Evolutionary conservation across 2,797 vertebrate species (phyloP).

Genomic region (Sebastiscus albofasciatus): DNA sequence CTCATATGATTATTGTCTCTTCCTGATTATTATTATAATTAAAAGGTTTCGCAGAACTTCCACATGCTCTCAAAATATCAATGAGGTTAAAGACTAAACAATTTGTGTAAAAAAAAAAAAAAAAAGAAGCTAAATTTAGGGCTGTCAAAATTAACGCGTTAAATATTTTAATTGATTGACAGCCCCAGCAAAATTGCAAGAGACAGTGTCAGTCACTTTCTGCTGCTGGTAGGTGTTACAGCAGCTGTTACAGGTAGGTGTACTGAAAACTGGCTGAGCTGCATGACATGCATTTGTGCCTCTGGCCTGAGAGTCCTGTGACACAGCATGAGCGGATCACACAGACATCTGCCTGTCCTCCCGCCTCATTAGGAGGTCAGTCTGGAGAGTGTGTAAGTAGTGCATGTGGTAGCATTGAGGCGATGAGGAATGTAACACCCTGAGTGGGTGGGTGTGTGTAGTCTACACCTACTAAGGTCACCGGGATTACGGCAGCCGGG

Average conservation of each 20-base stretch:
- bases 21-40: background rate
- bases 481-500: conserved; percentile 69
- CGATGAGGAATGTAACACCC: conserved; percentile 48
- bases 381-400: conserved; percentile 46
- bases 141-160: no score
- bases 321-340: conserved; percentile 29
- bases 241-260: background rate
- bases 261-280: background rate
- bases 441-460: conserved; percentile 9
- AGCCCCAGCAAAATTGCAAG: no score
- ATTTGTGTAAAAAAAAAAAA: background rate
- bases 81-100: background rate
- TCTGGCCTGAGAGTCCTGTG: conserved; percentile 11
- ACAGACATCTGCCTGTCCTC: conserved; percentile 44
- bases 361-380: conserved; percentile 45
- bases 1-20: background rate
- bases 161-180: no score
- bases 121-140: background rate
- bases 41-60: background rate
- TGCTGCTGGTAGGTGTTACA: background rate
- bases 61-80: background rate
- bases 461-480: conserved; percentile 65
- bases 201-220: background rate
- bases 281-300: background rate
- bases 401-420: conserved; percentile 27